These are phyloP conservation scores for Conops quadrifasciatus DNA, from an alignment of 2,888 invertebrate genomes.

Conservation along the genomic window DNA sequence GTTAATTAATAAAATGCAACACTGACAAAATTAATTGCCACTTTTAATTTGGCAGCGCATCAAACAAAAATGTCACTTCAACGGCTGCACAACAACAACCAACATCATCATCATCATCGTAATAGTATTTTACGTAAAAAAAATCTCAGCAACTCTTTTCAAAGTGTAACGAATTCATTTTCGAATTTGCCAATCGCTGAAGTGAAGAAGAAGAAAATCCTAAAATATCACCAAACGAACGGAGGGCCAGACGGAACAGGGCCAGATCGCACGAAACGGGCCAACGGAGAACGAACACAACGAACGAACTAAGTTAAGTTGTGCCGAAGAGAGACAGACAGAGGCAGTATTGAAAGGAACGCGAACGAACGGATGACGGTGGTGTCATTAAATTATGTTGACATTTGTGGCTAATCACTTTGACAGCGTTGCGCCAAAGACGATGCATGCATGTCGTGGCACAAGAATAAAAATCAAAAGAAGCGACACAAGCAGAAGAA, in stretches of 20 bases:
- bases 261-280: background rate
- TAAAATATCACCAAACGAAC: background rate
- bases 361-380: conserved; percentile 20
- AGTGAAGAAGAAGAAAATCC: background rate
- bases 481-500: conserved; percentile 10
- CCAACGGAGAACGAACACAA: too few relatives aligned
- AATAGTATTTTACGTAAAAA: background rate
- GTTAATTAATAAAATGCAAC: conserved; percentile 36
- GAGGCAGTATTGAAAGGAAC: background rate
- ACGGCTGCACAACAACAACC: background rate
- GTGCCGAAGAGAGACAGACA: background rate
- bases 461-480: background rate
- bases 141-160: conserved; percentile 32
- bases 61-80: conserved; percentile 59
- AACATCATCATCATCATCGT: background rate
- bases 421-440: conserved; percentile 30
- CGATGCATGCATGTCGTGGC: too few relatives aligned
- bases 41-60: conserved; percentile 59
- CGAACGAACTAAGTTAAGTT: background rate
- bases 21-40: conserved; percentile 58
- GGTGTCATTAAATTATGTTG: conserved; percentile 41
- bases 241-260: background rate
- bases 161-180: conserved; percentile 44
- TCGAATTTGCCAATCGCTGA: conserved; percentile 40
- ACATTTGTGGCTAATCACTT: conserved; percentile 42